Conservation (phyloP, 2,888 invertebrate genomes). For the Neelides folsomi region DNA sequence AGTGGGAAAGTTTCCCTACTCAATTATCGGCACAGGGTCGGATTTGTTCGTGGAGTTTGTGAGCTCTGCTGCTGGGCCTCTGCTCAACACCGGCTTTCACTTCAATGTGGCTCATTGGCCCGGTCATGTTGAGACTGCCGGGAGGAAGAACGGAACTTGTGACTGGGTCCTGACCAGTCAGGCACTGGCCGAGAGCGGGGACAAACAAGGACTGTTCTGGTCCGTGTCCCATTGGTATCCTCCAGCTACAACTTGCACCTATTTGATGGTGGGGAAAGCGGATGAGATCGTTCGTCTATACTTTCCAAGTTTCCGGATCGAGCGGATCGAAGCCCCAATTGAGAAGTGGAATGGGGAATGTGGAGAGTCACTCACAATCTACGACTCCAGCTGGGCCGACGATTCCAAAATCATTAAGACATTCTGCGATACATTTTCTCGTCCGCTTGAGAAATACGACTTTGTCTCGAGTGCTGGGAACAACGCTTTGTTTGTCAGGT, state of each 20-base stretch:
- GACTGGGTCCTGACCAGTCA: conserved; percentile 78
- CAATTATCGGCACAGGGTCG: conserved; percentile 65
- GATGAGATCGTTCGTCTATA: conserved; percentile 79
- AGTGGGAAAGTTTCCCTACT: conserved; percentile 85
- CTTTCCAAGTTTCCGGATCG: conserved; percentile 58
- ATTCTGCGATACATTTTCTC: conserved; percentile 84
- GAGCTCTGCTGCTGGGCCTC: conserved; percentile 74
- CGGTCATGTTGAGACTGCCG: conserved; percentile 78
- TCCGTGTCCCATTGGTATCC: conserved; percentile 91
- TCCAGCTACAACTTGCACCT: conserved; percentile 81
- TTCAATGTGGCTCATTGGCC: conserved; percentile 92
- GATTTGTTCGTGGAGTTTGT: conserved; percentile 79
- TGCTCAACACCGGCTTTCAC: conserved; percentile 83
- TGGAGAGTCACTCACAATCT: conserved; percentile 76
- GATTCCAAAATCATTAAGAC: conserved; percentile 83
- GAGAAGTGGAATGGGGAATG: conserved; percentile 75
- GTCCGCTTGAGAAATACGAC: conserved; percentile 84
- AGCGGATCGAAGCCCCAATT: conserved; percentile 49
- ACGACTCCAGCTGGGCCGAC: conserved; percentile 75
- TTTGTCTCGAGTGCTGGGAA: conserved; percentile 63
- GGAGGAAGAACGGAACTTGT: conserved; percentile 60
- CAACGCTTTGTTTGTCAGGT: conserved; percentile 61
- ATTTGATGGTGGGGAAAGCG: conserved; percentile 69
- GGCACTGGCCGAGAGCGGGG: conserved; percentile 59
- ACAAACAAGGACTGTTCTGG: conserved; percentile 74